Percentiles rank a stretch among this genome's conserved stretches.
These are phyloP conservation scores for Takifugu rubripes DNA, from an alignment of 2,797 vertebrate species.

Conservation along the genomic window DNA sequence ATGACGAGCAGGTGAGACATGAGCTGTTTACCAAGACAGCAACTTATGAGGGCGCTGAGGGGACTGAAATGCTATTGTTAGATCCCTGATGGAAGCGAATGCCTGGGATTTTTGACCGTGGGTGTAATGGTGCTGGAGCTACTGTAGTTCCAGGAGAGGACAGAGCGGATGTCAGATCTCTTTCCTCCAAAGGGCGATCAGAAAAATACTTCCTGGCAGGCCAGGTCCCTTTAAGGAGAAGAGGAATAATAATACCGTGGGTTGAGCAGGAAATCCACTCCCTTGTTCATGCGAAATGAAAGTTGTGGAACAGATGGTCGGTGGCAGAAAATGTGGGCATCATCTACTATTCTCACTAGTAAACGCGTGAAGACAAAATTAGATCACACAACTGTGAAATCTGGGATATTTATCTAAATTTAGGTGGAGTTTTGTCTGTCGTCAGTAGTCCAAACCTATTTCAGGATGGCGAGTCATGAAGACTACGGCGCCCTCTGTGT, in stretches of 20 bases:
- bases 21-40: too few species aligned
- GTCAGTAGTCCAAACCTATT: not conserved
- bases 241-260: too few species aligned
- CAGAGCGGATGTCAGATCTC: not conserved
- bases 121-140: too few species aligned
- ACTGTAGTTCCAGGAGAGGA: not conserved
- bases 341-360: not conserved
- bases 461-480: not conserved
- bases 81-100: not conserved
- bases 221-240: too few species aligned
- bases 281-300: constrained; percentile 2
- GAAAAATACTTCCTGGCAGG: too few species aligned
- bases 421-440: not conserved
- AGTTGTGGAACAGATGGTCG: not conserved
- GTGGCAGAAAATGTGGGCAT: not conserved
- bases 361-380: not conserved
- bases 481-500: not conserved
- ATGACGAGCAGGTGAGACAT: too few species aligned
- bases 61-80: too few species aligned
- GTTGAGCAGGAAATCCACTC: not conserved
- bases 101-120: not conserved
- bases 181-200: too few species aligned
- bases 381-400: not conserved
- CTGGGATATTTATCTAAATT: too few species aligned
- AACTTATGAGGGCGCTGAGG: too few species aligned